A percentile compares a stretch with the other conserved stretches of the same genome.
phyloP scores from a whole-genome alignment of 1,140 invertebrate genomes.

The Thaumetopoea pityocampa region DNA sequence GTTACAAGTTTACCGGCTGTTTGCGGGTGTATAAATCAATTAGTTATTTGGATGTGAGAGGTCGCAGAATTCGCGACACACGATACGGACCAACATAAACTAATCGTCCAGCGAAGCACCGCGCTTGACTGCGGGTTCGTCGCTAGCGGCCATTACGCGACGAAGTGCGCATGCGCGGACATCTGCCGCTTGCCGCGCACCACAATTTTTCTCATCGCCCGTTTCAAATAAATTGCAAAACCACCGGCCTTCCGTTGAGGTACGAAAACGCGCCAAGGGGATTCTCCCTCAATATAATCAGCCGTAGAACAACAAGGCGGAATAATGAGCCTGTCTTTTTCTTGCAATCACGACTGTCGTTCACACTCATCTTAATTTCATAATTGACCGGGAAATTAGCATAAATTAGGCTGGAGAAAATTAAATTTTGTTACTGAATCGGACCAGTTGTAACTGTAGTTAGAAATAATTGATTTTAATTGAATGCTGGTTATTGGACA shows the following conservation, averaged over 20 bases:
- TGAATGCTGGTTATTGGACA: too few relatives aligned
- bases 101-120: slow-evolving; percentile 19
- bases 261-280: slow-evolving; percentile 41
- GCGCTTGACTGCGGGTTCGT: slow-evolving; percentile 47
- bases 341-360: slow-evolving; percentile 27
- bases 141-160: slow-evolving; percentile 10
- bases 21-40: slow-evolving; percentile 46
- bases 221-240: slow-evolving; percentile 58
- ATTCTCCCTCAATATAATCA: slow-evolving; percentile 49
- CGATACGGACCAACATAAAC: slow-evolving; percentile 8
- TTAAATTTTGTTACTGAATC: slow-evolving; percentile 11
- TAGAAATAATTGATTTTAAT: too few relatives aligned
- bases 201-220: slow-evolving; percentile 55
- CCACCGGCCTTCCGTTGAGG: slow-evolving; percentile 38
- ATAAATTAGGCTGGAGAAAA: slow-evolving; percentile 12
- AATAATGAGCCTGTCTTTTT: slow-evolving; percentile 42
- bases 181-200: slow-evolving; percentile 8
- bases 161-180: slow-evolving; percentile 15
- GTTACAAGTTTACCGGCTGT: slow-evolving; percentile 29
- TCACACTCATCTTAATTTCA: slow-evolving; percentile 39
- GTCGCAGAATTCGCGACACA: slow-evolving; percentile 21
- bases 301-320: slow-evolving; percentile 44
- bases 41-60: slow-evolving; percentile 55
- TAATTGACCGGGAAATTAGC: slow-evolving; percentile 40
- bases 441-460: too few relatives aligned